These are phyloP conservation scores for Planiliza haematocheilus DNA, from an alignment of 2,113 vertebrate species.

Conservation along the genomic window DNA sequence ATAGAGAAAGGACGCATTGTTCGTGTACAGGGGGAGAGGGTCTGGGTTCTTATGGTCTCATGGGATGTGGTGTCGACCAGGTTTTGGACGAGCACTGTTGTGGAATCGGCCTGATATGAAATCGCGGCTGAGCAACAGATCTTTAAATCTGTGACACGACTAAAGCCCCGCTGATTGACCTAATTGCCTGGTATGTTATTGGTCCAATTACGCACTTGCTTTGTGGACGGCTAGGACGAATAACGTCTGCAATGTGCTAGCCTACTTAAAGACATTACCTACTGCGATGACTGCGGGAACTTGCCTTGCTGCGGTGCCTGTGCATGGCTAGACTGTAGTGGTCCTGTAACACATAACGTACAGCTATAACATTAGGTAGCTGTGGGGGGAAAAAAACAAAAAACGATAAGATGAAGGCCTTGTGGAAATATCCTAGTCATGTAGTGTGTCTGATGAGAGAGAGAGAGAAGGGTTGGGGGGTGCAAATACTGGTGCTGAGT, in stretches of 20 bases:
- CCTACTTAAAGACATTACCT: slow-evolving; percentile 44
- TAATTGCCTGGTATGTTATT: neutral
- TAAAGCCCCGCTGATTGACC: slow-evolving; percentile 23
- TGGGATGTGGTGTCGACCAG: slow-evolving; percentile 24
- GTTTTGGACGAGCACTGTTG: slow-evolving; percentile 7
- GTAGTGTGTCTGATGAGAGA: neutral
- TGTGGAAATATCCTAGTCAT: neutral
- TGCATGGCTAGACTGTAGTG: slow-evolving; percentile 15
- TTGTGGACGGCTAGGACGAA: neutral
- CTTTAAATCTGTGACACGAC: slow-evolving; percentile 16
- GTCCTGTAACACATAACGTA: neutral
- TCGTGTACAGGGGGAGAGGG: slow-evolving; percentile 45
- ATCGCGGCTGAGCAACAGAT: slow-evolving; percentile 58
- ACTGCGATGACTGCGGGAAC: slow-evolving; percentile 70
- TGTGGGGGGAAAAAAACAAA: neutral
- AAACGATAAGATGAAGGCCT: neutral
- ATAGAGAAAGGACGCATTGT: slow-evolving; percentile 79
- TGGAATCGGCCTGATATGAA: slow-evolving; percentile 31
- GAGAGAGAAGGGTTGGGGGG: neutral
- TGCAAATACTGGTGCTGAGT: slow-evolving; percentile 70
- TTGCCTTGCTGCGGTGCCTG: slow-evolving; percentile 50
- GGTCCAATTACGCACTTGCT: slow-evolving; percentile 24
- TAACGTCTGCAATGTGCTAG: slow-evolving; percentile 61
- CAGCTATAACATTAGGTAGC: neutral
- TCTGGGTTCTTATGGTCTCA: slow-evolving; percentile 42